Base-by-base conservation (phyloP, 1,140 invertebrate genomes). In the Heliconius melpomene region DNA sequence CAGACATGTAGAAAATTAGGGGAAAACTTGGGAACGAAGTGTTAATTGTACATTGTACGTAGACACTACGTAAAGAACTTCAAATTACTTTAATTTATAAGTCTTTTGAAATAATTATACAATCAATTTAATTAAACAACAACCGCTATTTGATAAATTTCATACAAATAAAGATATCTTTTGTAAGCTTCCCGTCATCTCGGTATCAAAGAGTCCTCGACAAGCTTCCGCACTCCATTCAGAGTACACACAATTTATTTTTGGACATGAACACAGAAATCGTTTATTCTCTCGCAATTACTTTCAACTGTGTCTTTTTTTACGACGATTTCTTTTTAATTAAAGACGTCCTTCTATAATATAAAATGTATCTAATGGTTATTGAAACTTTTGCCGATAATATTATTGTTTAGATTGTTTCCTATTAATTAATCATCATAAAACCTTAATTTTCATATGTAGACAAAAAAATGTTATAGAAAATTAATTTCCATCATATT, bases 241-340 rank as follows among this genome's bases (percentile, higher is more conserved):
- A 57, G 20, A 57, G 54, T 57, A n/a, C 54, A 57, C 20, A 57
- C n/a, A 57, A 57, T 57, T 57, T 57, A 57, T 57, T 57, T 57
- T 57, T 57, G 54, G 18, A 7, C 54, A 23, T 9, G n/a, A 57
- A n/a, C 20, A 23, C n/a, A 57, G n/a, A 57, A 57, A n/a, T 57
- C 54, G n/a, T 9, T 57, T 23, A 23, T 23, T 57, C 54, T 23
- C 54, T 57, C 20, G 54, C 20, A n/a, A n/a, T 9, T 57, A 57
- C 20, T 52, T 18, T 57, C 20, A 8, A n/a, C 20, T 23, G 54
- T 57, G n/a, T n/a, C 54, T 57, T 57, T 57, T n/a, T 57, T 52
- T 52, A 3, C 20, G n/a, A n/a, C 7, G 18, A n/a, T 9, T 57
- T 57, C 32, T 57, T 57, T 57, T 5, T 57, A n/a, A 54, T 54